phyloP scores from a whole-genome alignment of 2,113 vertebrate genomes.

The Caloenas nicobarica region DNA sequence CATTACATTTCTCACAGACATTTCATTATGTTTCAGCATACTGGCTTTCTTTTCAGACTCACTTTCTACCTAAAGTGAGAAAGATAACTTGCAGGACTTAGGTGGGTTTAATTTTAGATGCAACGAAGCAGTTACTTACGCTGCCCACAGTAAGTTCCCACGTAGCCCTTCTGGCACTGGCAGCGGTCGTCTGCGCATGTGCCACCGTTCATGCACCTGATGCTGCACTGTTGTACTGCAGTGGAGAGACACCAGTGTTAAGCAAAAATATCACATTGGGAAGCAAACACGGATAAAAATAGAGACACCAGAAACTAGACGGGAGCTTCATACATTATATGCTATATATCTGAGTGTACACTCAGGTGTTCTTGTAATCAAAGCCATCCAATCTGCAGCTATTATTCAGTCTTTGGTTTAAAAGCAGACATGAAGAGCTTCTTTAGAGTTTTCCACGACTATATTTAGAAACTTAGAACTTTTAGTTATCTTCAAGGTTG shows the following conservation, averaged over 20 bases:
- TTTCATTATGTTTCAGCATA: not conserved
- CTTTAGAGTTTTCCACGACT: not conserved
- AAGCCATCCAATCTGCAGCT: not conserved
- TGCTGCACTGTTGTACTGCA: slow-evolving; percentile 79
- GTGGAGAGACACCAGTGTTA: not conserved
- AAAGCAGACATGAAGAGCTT: not conserved
- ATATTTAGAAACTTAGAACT: not conserved
- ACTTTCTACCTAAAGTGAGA: no score
- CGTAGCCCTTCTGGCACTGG: slow-evolving; percentile 83
- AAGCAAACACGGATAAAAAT: not conserved
- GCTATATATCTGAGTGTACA: not conserved
- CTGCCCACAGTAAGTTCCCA: slow-evolving; percentile 81
- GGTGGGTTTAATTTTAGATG: rapidly evolving
- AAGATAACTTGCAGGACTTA: no score
- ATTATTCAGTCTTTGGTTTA: not conserved
- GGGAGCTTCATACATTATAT: rapidly evolving
- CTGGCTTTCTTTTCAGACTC: not conserved
- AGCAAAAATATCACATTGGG: not conserved
- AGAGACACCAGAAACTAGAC: not conserved
- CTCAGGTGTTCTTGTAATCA: not conserved
- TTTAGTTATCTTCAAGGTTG: not conserved
- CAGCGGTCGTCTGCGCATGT: slow-evolving; percentile 75
- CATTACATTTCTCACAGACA: not conserved
- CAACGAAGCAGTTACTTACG: slow-evolving; percentile 69
- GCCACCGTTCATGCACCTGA: slow-evolving; percentile 85